Conservation (phyloP, 2,797 vertebrate species). For the Diplodus sargus region DNA sequence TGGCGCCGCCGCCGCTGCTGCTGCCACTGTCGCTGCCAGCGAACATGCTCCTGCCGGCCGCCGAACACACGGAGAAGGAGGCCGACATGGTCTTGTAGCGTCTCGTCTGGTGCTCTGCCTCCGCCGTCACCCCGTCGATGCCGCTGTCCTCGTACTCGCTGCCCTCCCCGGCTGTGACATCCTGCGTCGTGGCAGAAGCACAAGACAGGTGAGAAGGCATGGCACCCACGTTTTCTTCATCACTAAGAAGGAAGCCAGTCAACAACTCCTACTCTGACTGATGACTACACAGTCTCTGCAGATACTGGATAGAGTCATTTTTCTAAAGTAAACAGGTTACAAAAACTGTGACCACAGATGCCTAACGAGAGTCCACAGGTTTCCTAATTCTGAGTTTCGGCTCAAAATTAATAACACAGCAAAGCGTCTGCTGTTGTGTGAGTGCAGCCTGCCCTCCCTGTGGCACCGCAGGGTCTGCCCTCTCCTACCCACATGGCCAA, state of each 20-base stretch:
- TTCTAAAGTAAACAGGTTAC: conserved; percentile 38
- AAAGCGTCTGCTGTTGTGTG: conserved; percentile 49
- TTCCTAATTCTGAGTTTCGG: conserved; percentile 34
- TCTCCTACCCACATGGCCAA: conserved; percentile 73
- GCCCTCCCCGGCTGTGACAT: conserved; percentile 91
- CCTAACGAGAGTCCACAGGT: conserved; percentile 9
- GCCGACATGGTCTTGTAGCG: conserved; percentile 95
- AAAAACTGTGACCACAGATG: conserved; percentile 8
- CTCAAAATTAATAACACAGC: conserved; percentile 44
- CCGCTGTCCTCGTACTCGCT: conserved; percentile 97
- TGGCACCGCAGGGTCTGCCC: conserved; percentile 72
- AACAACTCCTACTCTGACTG: conserved; percentile 12
- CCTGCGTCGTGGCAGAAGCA: conserved; percentile 80
- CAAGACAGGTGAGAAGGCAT: conserved; percentile 69
- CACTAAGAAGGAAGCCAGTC: conserved; percentile 5
- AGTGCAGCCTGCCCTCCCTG: conserved; percentile 56
- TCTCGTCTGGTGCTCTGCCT: conserved; percentile 90
- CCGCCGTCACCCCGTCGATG: conserved; percentile 91
- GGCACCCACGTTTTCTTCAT: conserved; percentile 41
- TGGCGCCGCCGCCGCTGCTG: conserved; percentile 88
- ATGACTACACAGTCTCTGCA: conserved; percentile 17
- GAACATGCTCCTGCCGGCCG: conserved; percentile 87
- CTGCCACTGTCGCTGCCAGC: conserved; percentile 94
- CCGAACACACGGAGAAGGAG: conserved; percentile 91
- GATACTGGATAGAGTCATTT: conserved; percentile 17